These are phyloP conservation scores for Drosophila nr. perissopoda DNA, from an alignment of 2,888 invertebrate genomes.

Conservation along the genomic window DNA sequence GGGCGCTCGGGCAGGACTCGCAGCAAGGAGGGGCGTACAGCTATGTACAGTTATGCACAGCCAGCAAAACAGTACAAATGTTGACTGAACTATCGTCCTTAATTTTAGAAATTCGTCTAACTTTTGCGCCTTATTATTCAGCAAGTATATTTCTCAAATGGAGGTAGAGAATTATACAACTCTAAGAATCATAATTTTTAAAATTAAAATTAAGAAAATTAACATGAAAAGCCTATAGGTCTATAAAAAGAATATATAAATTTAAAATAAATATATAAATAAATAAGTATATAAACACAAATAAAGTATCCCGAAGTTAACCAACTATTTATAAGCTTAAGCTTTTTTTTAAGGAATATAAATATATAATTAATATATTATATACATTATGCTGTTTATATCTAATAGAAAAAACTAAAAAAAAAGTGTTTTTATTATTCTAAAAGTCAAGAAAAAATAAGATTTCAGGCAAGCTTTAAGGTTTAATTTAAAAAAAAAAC, in stretches of 20 bases:
- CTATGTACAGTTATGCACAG: slow-evolving; percentile 51
- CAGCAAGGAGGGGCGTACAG: background rate
- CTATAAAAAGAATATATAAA: background rate
- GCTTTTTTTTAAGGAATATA: background rate
- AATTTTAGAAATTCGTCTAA: background rate
- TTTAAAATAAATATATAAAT: background rate
- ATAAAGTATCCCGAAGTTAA: background rate
- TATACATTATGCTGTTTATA: background rate
- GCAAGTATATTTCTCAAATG: too few species aligned
- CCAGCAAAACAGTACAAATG: slow-evolving; percentile 10
- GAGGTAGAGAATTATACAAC: too few species aligned
- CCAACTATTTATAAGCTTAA: background rate
- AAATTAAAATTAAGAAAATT: too few species aligned
- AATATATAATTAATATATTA: background rate
- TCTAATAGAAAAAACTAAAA: background rate
- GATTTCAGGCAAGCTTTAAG: background rate
- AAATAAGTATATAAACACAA: background rate
- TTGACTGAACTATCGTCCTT: background rate
- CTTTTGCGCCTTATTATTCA: background rate
- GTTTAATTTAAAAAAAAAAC: background rate
- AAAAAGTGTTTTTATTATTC: background rate
- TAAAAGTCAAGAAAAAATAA: too few species aligned
- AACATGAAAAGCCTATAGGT: too few species aligned
- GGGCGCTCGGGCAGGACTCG: slow-evolving; percentile 1
- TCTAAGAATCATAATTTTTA: too few species aligned